Base-by-base conservation (phyloP, 2,797 vertebrate species). In the Alauda arvensis region DNA sequence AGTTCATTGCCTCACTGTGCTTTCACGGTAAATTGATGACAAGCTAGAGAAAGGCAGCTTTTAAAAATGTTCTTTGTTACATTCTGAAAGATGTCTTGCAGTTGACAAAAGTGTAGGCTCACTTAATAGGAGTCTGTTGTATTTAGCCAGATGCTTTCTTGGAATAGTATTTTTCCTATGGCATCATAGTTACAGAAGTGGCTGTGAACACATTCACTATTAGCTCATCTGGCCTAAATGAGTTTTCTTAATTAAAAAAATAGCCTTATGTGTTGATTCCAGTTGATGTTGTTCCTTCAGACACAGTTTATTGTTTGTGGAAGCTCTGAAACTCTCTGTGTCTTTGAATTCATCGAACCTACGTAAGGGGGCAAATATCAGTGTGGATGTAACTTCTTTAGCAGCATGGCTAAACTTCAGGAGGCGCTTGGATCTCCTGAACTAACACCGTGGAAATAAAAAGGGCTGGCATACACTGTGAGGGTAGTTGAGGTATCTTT, bases 91-190 rank as follows among this genome's bases (percentile, higher is more conserved):
- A 94, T 87, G 83, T 77, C 94, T 75, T 69, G 49, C 62, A 89
- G 83, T 88, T 91, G 84, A 49, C 66, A 69, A 75, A 76, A 95
- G 78, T 67, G 28, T 66, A 92, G 82, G 87, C 87, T 91, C 13
- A 25, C 52, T 94, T 94, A 76, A 63, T 80, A 83, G 69, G 89
- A 86, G 74, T 72, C 91, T 93, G 93, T 95, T 94, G 87, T 62
- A 88, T 93, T 94, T 94, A 87, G 88, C 92, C 95, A 95, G 93
- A 94, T 91, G 66, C 89, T 93, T 89, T 95, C 94, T 95, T 93
- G 95, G 95, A 95, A 91, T 61, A 86, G 51, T 49, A 42, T 87
- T 96, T 96, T 96, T 95, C 96, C 93, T 40, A 95, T 93, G 77
- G 92, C 95, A 90, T 93, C 92, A 93, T 94, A 91, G 77, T 78